Base-by-base conservation (phyloP, 2,888 invertebrate species). In the Neoascia interrupta region DNA sequence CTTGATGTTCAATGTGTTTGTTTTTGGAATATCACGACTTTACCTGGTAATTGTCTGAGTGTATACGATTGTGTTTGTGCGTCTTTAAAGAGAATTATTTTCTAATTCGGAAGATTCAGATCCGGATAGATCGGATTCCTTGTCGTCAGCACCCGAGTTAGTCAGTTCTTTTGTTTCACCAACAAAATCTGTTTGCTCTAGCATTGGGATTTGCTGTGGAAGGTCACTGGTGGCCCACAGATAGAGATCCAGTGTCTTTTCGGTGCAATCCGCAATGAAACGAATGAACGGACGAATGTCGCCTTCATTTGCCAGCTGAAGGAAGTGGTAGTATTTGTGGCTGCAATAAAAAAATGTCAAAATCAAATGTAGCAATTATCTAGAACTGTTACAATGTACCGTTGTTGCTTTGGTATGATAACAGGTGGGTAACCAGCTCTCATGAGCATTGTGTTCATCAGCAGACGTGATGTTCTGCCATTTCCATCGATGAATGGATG, bases 401-500 rank as follows among this genome's bases (percentile, higher is more conserved):
- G 90, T 85, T 95, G 94, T 83, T 97, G 95, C 86, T 97, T 97
- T 61, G 95, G 93, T 80, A 98, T 95, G 82, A 97, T 97, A 10
- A 98, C 96, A 0, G 98, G 98, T 0, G 98, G 98, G 89, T 95
- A 99, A 0, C 98, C 98, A 0, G 96, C 96, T 88, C 94, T 95
- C 95, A 99, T 96, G 26, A 99, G 91, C 81, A 99, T 93, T 83
- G 97, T 92, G 89, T 99, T 99, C 98, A 99, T 98, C 1, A 99
- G 91, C 18, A 99, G 91, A 21, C 99, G 92, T 10, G 97, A 97
- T 0, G 98, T 98, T 85, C 99, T 92, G 0, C 98, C 99, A 86
- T 99, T 99, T 47, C 99, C 98, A 88, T 99, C 98, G 1, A 94
- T 92, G 89, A 99, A 99, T 0, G 99, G 99, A 90, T 99, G 99